Conservation (phyloP, 2,113 vertebrate genomes). For the Gasterosteus nipponicus region DNA sequence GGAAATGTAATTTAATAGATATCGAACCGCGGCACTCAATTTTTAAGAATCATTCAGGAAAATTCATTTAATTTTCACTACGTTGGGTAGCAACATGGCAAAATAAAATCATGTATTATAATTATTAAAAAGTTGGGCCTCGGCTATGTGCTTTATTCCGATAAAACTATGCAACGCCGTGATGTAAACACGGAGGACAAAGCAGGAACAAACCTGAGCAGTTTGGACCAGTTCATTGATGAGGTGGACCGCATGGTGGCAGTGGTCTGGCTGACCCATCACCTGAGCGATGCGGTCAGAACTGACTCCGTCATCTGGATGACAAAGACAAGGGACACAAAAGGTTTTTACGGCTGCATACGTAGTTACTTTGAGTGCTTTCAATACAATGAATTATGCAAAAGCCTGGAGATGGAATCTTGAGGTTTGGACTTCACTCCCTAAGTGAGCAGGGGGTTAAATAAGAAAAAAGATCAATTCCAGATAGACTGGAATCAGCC, state of each 20-base stretch:
- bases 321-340: constrained; percentile 25
- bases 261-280: constrained; percentile 95
- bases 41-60: too few species aligned
- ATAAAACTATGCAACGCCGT: not conserved
- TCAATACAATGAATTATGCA: not conserved
- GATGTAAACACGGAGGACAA: not conserved
- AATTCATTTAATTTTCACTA: not conserved
- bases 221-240: constrained; percentile 97
- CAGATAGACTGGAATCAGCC: not conserved
- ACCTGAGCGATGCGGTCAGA: constrained; percentile 94
- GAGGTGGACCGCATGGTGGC: constrained; percentile 95
- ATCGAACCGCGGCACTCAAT: not conserved
- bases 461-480: not conserved
- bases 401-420: not conserved
- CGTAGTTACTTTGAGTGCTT: not conserved
- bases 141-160: not conserved
- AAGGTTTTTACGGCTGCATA: not conserved
- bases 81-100: not conserved
- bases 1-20: not conserved
- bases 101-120: not conserved
- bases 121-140: not conserved
- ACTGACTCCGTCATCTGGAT: constrained; percentile 94
- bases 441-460: not conserved
- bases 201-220: constrained; percentile 85
- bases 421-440: constrained; percentile 6